A percentile compares a stretch with the other conserved stretches of the same genome.
These are phyloP conservation scores for Anthophora plumipes DNA, from an alignment of 2,888 invertebrate species.

Conservation along the genomic window DNA sequence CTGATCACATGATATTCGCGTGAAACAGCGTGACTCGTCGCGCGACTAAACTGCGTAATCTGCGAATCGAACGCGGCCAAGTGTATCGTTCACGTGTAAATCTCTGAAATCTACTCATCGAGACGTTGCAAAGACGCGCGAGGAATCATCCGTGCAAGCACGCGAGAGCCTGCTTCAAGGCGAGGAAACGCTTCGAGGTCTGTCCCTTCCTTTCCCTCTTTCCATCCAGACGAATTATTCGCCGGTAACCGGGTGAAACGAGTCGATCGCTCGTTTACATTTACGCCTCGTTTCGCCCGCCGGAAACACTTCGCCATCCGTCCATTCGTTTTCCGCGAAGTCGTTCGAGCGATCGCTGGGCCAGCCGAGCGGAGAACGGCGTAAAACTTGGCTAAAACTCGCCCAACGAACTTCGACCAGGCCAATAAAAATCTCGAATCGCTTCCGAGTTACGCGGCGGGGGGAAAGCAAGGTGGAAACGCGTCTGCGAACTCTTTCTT, in stretches of 20 bases:
- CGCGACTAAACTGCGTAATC: slow-evolving; percentile 32
- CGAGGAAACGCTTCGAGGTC: neutral
- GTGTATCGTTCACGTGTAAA: neutral
- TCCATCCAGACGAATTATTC: slow-evolving; percentile 52
- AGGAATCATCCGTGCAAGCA: too few species aligned
- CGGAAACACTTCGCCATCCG: slow-evolving; percentile 57
- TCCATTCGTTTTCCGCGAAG: slow-evolving; percentile 60
- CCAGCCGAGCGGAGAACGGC: slow-evolving; percentile 47
- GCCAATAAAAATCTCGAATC: slow-evolving; percentile 60
- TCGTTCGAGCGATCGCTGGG: slow-evolving; percentile 50
- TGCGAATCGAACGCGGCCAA: neutral
- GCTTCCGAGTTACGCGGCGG: slow-evolving; percentile 30
- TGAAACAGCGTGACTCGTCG: slow-evolving; percentile 8
- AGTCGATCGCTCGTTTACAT: slow-evolving; percentile 72
- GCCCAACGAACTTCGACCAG: slow-evolving; percentile 47
- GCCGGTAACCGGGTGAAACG: slow-evolving; percentile 58
- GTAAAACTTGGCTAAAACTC: slow-evolving; percentile 60
- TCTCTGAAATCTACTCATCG: neutral
- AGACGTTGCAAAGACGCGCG: too few species aligned
- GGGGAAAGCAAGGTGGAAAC: slow-evolving; percentile 11
- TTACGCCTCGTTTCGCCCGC: slow-evolving; percentile 72
- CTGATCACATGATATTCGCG: slow-evolving; percentile 34
- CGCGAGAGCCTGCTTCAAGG: neutral
- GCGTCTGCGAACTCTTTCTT: slow-evolving; percentile 46
- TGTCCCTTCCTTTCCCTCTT: neutral